A percentile compares a stretch with the other conserved stretches of the same genome.
Conservation (phyloP, 2,888 invertebrate species). For the Ceratothoa steindachneri region DNA sequence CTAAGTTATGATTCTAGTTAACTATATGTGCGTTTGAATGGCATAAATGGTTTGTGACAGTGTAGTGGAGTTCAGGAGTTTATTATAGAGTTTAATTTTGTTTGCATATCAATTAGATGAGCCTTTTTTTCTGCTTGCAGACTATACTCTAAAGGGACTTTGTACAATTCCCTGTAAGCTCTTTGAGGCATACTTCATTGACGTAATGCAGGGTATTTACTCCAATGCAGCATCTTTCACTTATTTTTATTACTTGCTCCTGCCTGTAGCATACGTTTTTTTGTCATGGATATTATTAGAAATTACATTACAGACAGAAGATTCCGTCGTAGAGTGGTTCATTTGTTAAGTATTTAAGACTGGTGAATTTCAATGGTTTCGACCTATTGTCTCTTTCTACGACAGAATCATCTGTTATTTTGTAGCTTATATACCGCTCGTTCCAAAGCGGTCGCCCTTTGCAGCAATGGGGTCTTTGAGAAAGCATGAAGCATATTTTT, state of each 20-base stretch:
- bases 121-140: slow-evolving; percentile 45
- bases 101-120: slow-evolving; percentile 11
- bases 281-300: not conserved
- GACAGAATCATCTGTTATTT: not conserved
- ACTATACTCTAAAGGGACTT: slow-evolving; percentile 48
- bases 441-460: not conserved
- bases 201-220: slow-evolving; percentile 48
- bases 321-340: not conserved
- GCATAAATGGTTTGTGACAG: not conserved
- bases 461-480: not conserved
- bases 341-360: too few species aligned
- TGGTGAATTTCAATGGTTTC: too few species aligned
- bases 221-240: slow-evolving; percentile 1
- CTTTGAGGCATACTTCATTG: slow-evolving; percentile 48
- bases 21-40: slow-evolving; percentile 1
- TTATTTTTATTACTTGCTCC: not conserved
- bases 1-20: not conserved
- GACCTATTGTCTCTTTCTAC: not conserved
- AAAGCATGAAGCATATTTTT: not conserved
- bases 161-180: slow-evolving; percentile 48
- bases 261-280: slow-evolving; percentile 3
- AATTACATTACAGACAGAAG: not conserved
- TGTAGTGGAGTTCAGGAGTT: slow-evolving; percentile 2
- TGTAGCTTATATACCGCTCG: not conserved
- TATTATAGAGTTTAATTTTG: slow-evolving; percentile 10